These are phyloP conservation scores for Mylabris sibirica DNA, from an alignment of 2,888 invertebrate species.

Conservation along the genomic window DNA sequence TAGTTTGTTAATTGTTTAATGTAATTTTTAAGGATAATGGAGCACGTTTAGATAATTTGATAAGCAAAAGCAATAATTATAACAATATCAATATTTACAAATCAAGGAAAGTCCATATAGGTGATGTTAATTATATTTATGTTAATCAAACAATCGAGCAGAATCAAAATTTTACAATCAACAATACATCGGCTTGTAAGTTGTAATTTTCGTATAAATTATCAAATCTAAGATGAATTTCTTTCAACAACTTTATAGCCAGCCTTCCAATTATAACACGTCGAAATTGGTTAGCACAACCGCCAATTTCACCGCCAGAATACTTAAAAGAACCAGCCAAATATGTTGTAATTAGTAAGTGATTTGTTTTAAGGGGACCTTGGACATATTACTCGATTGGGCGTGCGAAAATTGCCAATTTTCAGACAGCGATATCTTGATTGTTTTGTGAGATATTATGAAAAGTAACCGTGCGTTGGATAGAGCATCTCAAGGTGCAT, in stretches of 20 bases:
- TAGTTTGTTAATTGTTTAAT: not conserved
- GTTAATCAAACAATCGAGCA: constrained; percentile 42
- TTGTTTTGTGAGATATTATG: no score
- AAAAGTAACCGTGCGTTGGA: no score
- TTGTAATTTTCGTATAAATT: not conserved
- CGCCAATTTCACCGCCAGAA: constrained; percentile 54
- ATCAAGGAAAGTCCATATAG: constrained; percentile 62
- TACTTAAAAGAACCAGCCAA: constrained; percentile 58
- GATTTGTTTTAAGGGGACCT: no score
- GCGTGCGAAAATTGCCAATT: no score
- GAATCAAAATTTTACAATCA: constrained; percentile 13
- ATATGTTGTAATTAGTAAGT: constrained; percentile 64
- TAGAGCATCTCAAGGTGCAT: no score
- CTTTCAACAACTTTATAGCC: constrained; percentile 6
- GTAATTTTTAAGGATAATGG: not conserved
- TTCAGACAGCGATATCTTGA: no score
- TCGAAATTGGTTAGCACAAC: constrained; percentile 63
- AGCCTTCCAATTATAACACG: constrained; percentile 49
- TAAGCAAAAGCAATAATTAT: constrained; percentile 23
- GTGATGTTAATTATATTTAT: constrained; percentile 63
- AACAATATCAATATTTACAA: constrained; percentile 55
- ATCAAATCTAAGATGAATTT: not conserved
- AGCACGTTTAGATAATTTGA: not conserved
- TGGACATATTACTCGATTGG: no score
- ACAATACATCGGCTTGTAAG: constrained; percentile 8